Evolutionary conservation across 2,113 vertebrate species (phyloP).

Genomic region (Epinephelus fuscoguttatus): DNA sequence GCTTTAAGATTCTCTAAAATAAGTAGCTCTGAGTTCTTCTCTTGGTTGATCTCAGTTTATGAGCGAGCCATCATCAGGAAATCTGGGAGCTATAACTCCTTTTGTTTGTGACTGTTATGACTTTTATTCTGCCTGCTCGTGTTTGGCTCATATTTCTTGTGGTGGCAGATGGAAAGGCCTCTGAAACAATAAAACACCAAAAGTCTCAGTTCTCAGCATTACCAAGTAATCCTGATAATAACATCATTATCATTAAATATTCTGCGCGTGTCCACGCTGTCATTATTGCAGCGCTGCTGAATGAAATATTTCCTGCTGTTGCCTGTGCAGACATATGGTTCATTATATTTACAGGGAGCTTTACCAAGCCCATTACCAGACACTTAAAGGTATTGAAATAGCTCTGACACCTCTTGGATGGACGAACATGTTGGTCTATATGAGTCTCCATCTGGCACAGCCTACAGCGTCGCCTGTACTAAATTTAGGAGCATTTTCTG

Average conservation of each 20-base stretch:
- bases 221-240: constrained; percentile 26
- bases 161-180: constrained; percentile 38
- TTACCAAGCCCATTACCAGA: constrained; percentile 48
- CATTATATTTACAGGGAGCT: constrained; percentile 60
- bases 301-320: constrained; percentile 60
- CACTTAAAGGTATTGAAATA: constrained; percentile 56
- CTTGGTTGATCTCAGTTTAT: background rate
- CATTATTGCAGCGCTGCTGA: constrained; percentile 23
- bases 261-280: constrained; percentile 11
- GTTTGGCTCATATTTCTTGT: constrained; percentile 4
- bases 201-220: constrained; percentile 32
- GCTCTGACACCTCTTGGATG: constrained; percentile 41
- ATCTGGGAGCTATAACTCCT: background rate
- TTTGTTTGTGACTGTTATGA: background rate
- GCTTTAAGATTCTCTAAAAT: background rate
- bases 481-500: constrained; percentile 13
- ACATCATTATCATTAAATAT: constrained; percentile 25
- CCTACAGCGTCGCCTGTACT: background rate
- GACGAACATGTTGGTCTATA: constrained; percentile 32
- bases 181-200: constrained; percentile 30
- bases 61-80: background rate
- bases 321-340: constrained; percentile 59
- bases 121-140: constrained; percentile 25
- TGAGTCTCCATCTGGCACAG: constrained; percentile 47
- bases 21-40: background rate